Percentiles rank a stretch among this genome's conserved stretches.
Evolutionary conservation across 2,888 invertebrate species (phyloP).

Genomic region (Dendrolimus houi): DNA sequence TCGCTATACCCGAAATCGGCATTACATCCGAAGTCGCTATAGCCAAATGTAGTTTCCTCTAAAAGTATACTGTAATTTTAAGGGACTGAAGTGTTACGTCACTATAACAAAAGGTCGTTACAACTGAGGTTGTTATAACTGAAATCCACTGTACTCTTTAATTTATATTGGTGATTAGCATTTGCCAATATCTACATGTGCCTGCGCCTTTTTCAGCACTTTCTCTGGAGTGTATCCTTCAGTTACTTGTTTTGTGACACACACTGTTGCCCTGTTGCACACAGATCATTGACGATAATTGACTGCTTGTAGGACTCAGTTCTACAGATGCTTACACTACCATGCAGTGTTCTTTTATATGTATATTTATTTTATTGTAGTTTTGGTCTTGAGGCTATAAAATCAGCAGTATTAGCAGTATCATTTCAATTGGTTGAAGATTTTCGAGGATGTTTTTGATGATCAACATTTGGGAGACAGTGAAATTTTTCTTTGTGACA

Average conservation of each 20-base stretch:
- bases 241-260: too few species aligned
- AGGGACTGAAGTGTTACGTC: too few species aligned
- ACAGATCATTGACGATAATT: slow-evolving; percentile 13
- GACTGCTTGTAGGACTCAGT: neutral
- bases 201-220: slow-evolving; percentile 42
- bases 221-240: too few species aligned
- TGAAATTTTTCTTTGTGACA: slow-evolving; percentile 6
- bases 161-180: too few species aligned
- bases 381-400: slow-evolving; percentile 36
- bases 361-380: slow-evolving; percentile 50
- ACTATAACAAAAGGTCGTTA: too few species aligned
- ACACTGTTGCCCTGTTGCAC: slow-evolving; percentile 10
- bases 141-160: too few species aligned
- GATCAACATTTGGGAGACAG: neutral
- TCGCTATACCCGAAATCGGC: too few species aligned
- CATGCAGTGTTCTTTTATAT: slow-evolving; percentile 38
- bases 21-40: too few species aligned
- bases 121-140: too few species aligned
- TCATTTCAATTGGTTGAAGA: neutral
- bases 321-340: neutral
- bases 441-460: neutral
- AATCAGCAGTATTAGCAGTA: slow-evolving; percentile 50
- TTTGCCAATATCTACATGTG: slow-evolving; percentile 42
- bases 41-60: too few species aligned
- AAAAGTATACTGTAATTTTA: too few species aligned